Evolutionary conservation across 2,797 vertebrate species (phyloP).

Genomic region (Macrochelys suwanniensis): DNA sequence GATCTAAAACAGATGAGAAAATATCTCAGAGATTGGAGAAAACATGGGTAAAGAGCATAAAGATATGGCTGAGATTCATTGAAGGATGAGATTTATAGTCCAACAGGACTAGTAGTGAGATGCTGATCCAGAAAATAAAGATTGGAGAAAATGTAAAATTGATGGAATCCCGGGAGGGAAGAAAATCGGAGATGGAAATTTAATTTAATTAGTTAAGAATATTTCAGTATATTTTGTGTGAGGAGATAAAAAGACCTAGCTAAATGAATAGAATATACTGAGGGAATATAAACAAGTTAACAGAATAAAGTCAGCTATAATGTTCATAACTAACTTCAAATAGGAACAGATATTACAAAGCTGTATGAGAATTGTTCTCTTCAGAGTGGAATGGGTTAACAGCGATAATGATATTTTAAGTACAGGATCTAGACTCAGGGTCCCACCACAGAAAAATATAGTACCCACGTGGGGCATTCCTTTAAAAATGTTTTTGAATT

Average conservation of each 20-base stretch:
- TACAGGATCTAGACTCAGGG: background rate
- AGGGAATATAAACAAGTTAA: background rate
- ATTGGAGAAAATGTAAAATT: background rate
- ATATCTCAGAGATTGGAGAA: background rate
- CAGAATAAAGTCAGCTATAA: background rate
- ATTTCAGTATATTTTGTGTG: background rate
- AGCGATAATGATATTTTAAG: background rate
- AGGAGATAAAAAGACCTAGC: background rate
- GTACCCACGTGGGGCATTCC: background rate
- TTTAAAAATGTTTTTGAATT: background rate
- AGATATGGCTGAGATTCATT: background rate
- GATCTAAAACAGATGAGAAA: background rate
- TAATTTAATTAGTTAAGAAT: background rate
- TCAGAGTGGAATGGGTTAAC: background rate
- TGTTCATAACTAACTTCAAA: background rate
- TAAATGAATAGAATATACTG: background rate
- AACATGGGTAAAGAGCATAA: background rate
- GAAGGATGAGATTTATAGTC: background rate
- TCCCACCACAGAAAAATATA: background rate
- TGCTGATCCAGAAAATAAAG: background rate
- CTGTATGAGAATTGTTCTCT: background rate
- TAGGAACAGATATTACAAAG: background rate
- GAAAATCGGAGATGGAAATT: background rate
- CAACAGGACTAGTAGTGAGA: accelerated
- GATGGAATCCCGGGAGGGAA: background rate